Evolutionary conservation across 2,113 vertebrate genomes (phyloP).

Genomic region (Pao palembangensis): DNA sequence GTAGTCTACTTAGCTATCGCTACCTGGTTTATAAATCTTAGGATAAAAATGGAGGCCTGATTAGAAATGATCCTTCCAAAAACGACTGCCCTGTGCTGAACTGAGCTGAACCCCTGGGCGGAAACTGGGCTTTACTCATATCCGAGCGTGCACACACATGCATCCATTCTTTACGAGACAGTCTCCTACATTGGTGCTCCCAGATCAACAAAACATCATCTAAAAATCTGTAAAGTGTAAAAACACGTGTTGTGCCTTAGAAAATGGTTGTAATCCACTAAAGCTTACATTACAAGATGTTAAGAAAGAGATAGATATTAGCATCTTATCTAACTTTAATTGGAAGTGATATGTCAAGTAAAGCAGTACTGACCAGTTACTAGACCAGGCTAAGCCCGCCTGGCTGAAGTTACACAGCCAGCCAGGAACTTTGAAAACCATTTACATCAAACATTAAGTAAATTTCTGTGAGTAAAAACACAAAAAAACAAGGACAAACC

Average conservation of each 20-base stretch:
- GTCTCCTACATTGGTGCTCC: constrained; percentile 40
- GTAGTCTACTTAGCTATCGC: too few species aligned
- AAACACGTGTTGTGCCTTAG: constrained; percentile 43
- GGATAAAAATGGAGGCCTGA: too few species aligned
- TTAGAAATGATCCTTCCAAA: too few species aligned
- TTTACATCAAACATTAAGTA: constrained; percentile 55
- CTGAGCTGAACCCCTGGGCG: too few species aligned
- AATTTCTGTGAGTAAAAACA: constrained; percentile 37
- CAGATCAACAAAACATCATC: constrained; percentile 20
- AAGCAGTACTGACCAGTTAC: constrained; percentile 28
- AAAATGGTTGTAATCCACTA: constrained; percentile 36
- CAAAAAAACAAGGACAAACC: constrained; percentile 44
- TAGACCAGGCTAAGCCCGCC: constrained; percentile 33
- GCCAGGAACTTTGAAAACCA: constrained; percentile 18
- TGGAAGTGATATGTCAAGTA: constrained; percentile 55
- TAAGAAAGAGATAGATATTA: constrained; percentile 30
- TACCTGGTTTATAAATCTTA: too few species aligned
- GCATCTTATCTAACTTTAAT: constrained; percentile 32
- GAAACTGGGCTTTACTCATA: constrained; percentile 10
- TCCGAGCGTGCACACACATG: constrained; percentile 50
- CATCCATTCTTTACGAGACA: constrained; percentile 36
- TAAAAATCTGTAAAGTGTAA: constrained; percentile 42
- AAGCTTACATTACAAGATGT: constrained; percentile 54
- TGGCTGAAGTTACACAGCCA: constrained; percentile 37
- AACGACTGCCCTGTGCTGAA: too few species aligned